Conservation (phyloP, 2,113 vertebrate species). For the Sterrhoptilus dennistouni region DNA sequence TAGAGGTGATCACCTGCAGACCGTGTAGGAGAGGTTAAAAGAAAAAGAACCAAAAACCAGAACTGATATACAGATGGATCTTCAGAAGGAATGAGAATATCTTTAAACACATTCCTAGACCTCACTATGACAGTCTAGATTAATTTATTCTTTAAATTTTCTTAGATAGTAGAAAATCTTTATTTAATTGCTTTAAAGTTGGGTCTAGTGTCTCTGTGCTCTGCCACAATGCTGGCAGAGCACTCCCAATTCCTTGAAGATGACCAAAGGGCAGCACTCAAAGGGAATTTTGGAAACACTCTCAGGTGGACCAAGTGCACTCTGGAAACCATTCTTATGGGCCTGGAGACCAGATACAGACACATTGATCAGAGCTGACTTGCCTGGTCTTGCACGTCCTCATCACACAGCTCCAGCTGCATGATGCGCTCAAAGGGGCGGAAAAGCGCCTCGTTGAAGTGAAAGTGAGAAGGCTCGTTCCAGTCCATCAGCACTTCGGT, state of each 20-base stretch:
- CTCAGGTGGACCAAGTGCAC: neutral
- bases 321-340: neutral
- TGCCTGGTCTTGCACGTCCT: constrained; percentile 97
- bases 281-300: neutral
- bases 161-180: neutral
- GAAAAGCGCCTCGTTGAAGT: constrained; percentile 95
- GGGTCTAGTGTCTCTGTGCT: neutral
- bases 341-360: neutral
- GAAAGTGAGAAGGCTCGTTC: constrained; percentile 91
- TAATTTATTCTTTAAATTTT: neutral
- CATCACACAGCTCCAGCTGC: constrained; percentile 96
- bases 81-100: neutral
- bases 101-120: neutral
- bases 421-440: constrained; percentile 95
- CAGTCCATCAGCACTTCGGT: constrained; percentile 92
- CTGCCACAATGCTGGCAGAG: neutral
- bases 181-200: neutral
- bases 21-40: neutral
- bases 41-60: fast-evolving
- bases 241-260: neutral
- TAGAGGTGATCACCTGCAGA: constrained; percentile 90
- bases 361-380: neutral
- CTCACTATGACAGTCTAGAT: neutral
- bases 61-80: neutral
- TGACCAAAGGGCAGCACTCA: neutral